phyloP scores from a whole-genome alignment of 30 jellyfish, hydroid and myxozoan species.

The Sanderia malayensis region DNA sequence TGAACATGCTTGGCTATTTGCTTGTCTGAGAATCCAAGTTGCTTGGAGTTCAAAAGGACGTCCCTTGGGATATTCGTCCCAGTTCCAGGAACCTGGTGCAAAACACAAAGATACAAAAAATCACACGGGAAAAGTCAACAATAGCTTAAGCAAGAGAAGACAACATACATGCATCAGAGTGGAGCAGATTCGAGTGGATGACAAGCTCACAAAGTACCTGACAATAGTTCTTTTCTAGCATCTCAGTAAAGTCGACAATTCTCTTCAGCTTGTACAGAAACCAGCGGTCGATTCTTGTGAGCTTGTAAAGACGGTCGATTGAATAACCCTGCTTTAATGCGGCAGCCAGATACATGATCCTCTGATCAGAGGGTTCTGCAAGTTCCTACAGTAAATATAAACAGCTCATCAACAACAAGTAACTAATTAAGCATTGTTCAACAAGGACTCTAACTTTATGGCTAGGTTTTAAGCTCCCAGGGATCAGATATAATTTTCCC shows the following conservation, averaged over 20 bases:
- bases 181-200: neutral
- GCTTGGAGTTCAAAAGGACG: constrained; percentile 70
- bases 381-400: too few species aligned
- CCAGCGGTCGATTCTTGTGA: constrained; percentile 96
- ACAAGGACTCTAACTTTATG: too few species aligned
- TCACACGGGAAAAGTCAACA: too few species aligned
- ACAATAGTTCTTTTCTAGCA: constrained; percentile 57
- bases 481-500: too few species aligned
- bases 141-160: too few species aligned
- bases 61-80: constrained; percentile 60
- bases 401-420: too few species aligned
- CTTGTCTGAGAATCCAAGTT: constrained; percentile 93
- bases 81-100: constrained; percentile 46
- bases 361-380: constrained; percentile 87
- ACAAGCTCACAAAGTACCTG: constrained; percentile 32
- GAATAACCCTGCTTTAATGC: constrained; percentile 77
- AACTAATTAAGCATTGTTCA: too few species aligned
- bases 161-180: neutral
- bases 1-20: constrained; percentile 94
- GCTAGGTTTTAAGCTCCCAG: too few species aligned
- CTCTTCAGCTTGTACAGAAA: constrained; percentile 71
- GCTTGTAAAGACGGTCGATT: constrained; percentile 73
- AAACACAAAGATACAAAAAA: too few species aligned
- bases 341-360: constrained; percentile 81
- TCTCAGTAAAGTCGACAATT: constrained; percentile 63